Evolutionary conservation across 1,140 invertebrate species (phyloP).

Genomic region (Orius insidiosus): DNA sequence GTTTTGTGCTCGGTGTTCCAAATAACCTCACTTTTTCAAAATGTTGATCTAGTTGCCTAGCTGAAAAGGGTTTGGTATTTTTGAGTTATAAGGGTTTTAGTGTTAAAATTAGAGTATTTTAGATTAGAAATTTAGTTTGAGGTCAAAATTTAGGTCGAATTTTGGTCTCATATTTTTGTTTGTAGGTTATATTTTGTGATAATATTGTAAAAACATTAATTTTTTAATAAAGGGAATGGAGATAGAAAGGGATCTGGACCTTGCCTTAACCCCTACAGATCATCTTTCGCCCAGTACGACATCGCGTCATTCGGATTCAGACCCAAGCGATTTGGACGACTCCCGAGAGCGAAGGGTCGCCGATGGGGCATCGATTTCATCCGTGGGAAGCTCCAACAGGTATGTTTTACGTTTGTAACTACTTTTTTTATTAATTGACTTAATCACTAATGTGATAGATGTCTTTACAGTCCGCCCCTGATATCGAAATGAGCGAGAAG

Average conservation of each 20-base stretch:
- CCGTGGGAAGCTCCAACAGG: constrained; percentile 72
- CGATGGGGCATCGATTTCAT: constrained; percentile 66
- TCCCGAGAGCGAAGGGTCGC: constrained; percentile 40
- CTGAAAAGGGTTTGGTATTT: no score
- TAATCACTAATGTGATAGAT: no score
- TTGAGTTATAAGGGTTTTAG: no score
- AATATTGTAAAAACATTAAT: no score
- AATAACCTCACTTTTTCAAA: neutral
- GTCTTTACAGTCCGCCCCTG: constrained; percentile 39
- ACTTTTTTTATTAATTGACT: no score
- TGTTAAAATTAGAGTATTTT: neutral
- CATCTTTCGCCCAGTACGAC: constrained; percentile 76
- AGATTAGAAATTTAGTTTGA: neutral
- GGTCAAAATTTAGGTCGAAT: neutral
- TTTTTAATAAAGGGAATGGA: constrained; percentile 23
- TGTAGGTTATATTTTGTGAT: no score
- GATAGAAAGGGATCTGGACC: constrained; percentile 8
- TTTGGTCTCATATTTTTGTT: neutral
- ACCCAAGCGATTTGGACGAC: constrained; percentile 64
- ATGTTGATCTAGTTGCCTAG: neutral
- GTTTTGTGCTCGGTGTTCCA: no score
- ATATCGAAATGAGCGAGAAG: constrained; percentile 35
- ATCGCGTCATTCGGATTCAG: constrained; percentile 77
- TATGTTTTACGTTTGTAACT: constrained; percentile 13
- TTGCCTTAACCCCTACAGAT: constrained; percentile 41